A percentile compares a stretch with the other conserved stretches of the same genome.
Evolutionary conservation across 2,888 invertebrate species (phyloP).

Genomic region (Heliconius ethilla): DNA sequence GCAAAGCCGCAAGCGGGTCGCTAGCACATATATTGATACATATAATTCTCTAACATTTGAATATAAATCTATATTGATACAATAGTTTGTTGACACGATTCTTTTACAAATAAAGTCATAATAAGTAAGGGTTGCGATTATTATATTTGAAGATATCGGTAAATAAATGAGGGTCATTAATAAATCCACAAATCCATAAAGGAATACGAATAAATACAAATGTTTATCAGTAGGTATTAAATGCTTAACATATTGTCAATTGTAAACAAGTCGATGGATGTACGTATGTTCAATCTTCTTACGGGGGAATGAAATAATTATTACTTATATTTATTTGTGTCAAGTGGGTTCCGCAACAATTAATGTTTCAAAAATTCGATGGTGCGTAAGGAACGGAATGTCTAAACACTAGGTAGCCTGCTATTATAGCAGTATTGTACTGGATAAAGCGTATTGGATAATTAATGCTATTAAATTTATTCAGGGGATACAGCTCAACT

Average conservation of each 20-base stretch:
- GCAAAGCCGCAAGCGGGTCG: too few species aligned
- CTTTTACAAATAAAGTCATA: neutral
- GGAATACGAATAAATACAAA: neutral
- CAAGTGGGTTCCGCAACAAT: too few species aligned
- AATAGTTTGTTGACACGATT: neutral
- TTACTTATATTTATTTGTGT: neutral
- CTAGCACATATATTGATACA: too few species aligned
- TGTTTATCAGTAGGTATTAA: neutral
- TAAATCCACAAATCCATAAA: neutral
- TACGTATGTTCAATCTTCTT: neutral
- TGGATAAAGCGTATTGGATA: neutral
- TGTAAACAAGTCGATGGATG: neutral
- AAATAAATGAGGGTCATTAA: neutral
- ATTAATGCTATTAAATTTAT: constrained; percentile 2
- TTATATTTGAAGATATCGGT: neutral
- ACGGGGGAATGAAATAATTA: neutral
- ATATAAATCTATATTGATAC: too few species aligned
- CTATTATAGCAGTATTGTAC: too few species aligned
- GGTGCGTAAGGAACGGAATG: too few species aligned
- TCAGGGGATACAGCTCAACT: neutral
- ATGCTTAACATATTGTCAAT: constrained; percentile 1
- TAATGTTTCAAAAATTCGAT: too few species aligned
- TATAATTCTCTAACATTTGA: too few species aligned
- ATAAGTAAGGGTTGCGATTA: neutral
- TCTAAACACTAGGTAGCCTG: too few species aligned